A percentile compares a stretch with the other conserved stretches of the same genome.
Evolutionary conservation across 2,888 invertebrate genomes (phyloP).

Genomic region (Rhagophthalmus giganteus): DNA sequence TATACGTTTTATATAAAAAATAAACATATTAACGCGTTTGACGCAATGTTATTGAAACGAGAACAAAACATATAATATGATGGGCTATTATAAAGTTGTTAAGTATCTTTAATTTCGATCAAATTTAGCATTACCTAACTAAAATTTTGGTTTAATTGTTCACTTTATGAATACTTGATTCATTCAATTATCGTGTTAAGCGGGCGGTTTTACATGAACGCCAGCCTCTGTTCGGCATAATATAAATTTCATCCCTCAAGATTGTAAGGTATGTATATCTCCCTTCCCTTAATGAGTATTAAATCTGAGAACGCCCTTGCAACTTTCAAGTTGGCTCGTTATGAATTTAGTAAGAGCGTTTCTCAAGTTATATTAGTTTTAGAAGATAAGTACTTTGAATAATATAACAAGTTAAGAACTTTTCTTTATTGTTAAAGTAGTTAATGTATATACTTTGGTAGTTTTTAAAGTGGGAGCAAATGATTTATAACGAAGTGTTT

Average conservation of each 20-base stretch:
- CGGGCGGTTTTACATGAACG: slow-evolving; percentile 7
- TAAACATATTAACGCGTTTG: too few relatives aligned
- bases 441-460: too few relatives aligned
- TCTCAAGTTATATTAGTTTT: slow-evolving; percentile 31
- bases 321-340: slow-evolving; percentile 28
- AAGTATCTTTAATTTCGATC: too few relatives aligned
- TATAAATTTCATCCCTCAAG: slow-evolving; percentile 19
- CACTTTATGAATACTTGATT: not conserved
- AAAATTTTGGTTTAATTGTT: not conserved
- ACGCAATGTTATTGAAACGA: too few relatives aligned
- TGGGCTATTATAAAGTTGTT: too few relatives aligned
- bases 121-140: not conserved
- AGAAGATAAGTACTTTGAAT: slow-evolving; percentile 25
- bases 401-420: slow-evolving; percentile 18
- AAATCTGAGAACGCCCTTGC: slow-evolving; percentile 26
- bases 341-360: slow-evolving; percentile 28
- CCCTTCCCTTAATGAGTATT: slow-evolving; percentile 26
- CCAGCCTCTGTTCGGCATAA: slow-evolving; percentile 6
- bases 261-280: slow-evolving; percentile 6
- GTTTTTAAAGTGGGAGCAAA: too few relatives aligned
- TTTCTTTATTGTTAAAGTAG: slow-evolving; percentile 15
- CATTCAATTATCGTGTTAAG: slow-evolving; percentile 14
- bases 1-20: too few relatives aligned
- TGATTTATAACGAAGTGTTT: too few relatives aligned
- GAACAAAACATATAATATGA: too few relatives aligned